A percentile compares a stretch with the other conserved stretches of the same genome.
These are phyloP conservation scores for Apis florea DNA, from an alignment of 1,140 invertebrate genomes.

Conservation along the genomic window DNA sequence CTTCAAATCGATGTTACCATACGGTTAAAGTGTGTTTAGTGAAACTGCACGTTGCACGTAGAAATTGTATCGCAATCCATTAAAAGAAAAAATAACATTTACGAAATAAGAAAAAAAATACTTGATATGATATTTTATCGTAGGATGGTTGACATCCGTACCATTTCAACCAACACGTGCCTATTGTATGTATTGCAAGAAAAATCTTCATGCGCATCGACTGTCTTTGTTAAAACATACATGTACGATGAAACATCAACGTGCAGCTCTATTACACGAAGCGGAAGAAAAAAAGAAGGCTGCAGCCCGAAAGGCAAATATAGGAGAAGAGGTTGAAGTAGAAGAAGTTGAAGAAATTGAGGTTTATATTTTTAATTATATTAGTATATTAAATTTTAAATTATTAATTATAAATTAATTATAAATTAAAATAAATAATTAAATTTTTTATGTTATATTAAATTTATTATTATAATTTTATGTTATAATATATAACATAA, in stretches of 20 bases:
- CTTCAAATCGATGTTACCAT: conserved; percentile 9
- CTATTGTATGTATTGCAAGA: conserved; percentile 82
- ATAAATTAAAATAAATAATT: too few species aligned
- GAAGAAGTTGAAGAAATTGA: conserved; percentile 37
- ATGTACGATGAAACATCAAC: conserved; percentile 82
- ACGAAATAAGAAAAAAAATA: conserved; percentile 4
- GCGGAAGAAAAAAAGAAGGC: conserved; percentile 56
- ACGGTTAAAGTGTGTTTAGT: conserved; percentile 24
- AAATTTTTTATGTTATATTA: too few species aligned
- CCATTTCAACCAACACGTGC: conserved; percentile 80
- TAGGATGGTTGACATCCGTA: conserved; percentile 82
- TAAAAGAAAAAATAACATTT: neutral
- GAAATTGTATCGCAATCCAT: neutral
- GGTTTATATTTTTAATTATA: conserved; percentile 13
- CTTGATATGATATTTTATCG: conserved; percentile 31
- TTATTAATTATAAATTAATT: too few species aligned
- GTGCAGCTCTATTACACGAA: conserved; percentile 76
- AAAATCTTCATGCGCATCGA: conserved; percentile 83
- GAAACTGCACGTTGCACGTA: neutral
- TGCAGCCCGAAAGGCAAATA: conserved; percentile 27
- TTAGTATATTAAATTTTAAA: too few species aligned
- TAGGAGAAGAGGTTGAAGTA: conserved; percentile 49
- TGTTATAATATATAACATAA: too few species aligned
- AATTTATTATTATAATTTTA: too few species aligned
- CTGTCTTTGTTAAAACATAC: conserved; percentile 82